phyloP scores from a whole-genome alignment of 2,888 invertebrate species.

The Calliphora vomitoria region DNA sequence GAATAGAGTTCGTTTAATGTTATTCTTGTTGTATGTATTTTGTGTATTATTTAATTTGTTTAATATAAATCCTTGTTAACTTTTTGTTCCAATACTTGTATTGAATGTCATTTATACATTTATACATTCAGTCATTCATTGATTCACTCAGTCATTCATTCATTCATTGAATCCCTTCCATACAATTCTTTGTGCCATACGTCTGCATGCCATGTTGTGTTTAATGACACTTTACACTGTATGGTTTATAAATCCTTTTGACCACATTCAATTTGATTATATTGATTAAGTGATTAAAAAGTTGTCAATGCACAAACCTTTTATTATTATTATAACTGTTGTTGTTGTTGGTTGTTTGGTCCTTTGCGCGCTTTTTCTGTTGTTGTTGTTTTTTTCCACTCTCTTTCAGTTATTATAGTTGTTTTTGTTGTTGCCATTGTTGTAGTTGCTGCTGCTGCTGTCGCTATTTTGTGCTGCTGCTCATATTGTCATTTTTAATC shows the following conservation, averaged over 20 bases:
- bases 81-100: slow-evolving; percentile 35
- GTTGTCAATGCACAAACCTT: slow-evolving; percentile 81
- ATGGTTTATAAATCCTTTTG: slow-evolving; percentile 79
- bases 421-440: slow-evolving; percentile 32
- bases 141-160: slow-evolving; percentile 36
- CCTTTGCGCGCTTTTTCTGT: slow-evolving; percentile 45
- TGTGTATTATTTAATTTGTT: slow-evolving; percentile 64
- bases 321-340: slow-evolving; percentile 63
- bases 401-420: slow-evolving; percentile 39
- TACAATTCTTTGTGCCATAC: not conserved
- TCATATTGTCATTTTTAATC: slow-evolving; percentile 76
- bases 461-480: slow-evolving; percentile 68
- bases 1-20: slow-evolving; percentile 52
- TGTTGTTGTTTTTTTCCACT: not conserved
- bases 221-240: slow-evolving; percentile 68
- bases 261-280: slow-evolving; percentile 84
- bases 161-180: slow-evolving; percentile 26
- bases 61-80: slow-evolving; percentile 64
- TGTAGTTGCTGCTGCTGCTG: slow-evolving; percentile 55
- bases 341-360: slow-evolving; percentile 49
- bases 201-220: slow-evolving; percentile 57
- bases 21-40: slow-evolving; percentile 2
- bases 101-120: slow-evolving; percentile 39
- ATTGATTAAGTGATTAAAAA: slow-evolving; percentile 84
- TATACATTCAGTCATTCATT: not conserved